Evolutionary conservation across 2,113 vertebrate genomes (phyloP), one percentile per base, ranked within the genome.

Genomic region (Euleptes europaea): DNA sequence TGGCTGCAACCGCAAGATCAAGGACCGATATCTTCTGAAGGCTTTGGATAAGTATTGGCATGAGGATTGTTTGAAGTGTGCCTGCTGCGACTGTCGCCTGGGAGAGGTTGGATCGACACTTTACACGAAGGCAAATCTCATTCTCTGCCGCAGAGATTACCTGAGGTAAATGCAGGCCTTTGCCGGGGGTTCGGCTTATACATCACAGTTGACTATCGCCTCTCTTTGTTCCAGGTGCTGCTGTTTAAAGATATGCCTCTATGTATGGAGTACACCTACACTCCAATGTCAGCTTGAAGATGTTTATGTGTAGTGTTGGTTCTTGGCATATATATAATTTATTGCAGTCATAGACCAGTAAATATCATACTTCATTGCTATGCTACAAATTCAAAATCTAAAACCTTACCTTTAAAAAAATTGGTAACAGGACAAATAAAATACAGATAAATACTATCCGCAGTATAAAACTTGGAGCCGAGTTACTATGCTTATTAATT

Each of bases 1-100:
- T 4, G 99, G 99, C 96, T 99, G 99, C 95, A 99, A 99, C 96
- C 98, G 99, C 31, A 99, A 99, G 97, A 99, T 99, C 97, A 99
- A 99, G 96, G 99, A 99, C 97, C 98, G 98, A 90, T 99, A 99
- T 97, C 98, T 99, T 96, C 98, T 99, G 96, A 99, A 99, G 97
- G 99, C 99, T 10, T 96, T 99, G 96, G 99, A 99, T 97, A 99
- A 99, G 95, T 99, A 99, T 94, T 99, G 99, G 99, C 98, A 99
- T 88, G 99, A 99, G 94, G 98, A 99, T 96, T 99, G 99, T 87
- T 98, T 99, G 91, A 99, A 99, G 96, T 99, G 99, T 86, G 98
- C 99, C 95, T 99, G 98, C 97, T 99, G 99, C 4, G 99, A 99
- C 97, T 99, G 99, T 95, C 98, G 98, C 93, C 97, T 99, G 93